Evolutionary conservation across 92 coral and sea anemone genomes (phyloP), one percentile per base, ranked within the genome.

Genomic region (Phenganax stokvisi): DNA sequence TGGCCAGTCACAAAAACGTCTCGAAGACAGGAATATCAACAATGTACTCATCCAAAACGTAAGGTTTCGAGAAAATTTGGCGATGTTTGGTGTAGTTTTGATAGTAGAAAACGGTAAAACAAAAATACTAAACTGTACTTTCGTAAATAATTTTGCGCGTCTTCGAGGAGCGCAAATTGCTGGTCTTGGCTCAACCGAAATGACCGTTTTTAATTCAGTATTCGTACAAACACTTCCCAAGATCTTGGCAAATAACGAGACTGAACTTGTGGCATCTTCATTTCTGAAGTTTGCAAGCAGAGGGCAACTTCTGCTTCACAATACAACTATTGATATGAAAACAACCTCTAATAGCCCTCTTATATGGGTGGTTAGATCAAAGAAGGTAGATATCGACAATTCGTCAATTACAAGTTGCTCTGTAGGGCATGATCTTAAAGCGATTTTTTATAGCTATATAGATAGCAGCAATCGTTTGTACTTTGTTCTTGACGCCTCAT

Each of bases 101-200:
- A 85, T 25, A 69, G 77, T 89, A 12, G 27, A 62, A 12, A 86
- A 82, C 51, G 93, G 93, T 3, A 66, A 80, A 25, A 57, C 78
- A 16, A 86, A 82, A 13, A 31, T 91, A 4, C 80, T 75, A 10
- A 81, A 74, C 13, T 91, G 92, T 71, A 52, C 30, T 9, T 91
- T 93, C 20, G 52, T 72, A 13, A 84, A 93, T 72, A 93, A 93
- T 79, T 91, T 85, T 79, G 77, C 87, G 63, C 51, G 54, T 27
- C 3, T 78, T 65, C 81, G 80, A 58, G 81, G 75, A 25, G 82
- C 64, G 17, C 58, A 75, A n/a, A 28, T 77, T 9, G 31, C 54
- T 30, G 53, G 12, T 20, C 11, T 12, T 6, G 85, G 87, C 9
- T 51, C 85, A 0, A 80, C 66, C 8, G 58, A 81, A 9, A 63